Base-by-base conservation (phyloP, 2,888 invertebrate genomes). In the Pediacus dermestoides region DNA sequence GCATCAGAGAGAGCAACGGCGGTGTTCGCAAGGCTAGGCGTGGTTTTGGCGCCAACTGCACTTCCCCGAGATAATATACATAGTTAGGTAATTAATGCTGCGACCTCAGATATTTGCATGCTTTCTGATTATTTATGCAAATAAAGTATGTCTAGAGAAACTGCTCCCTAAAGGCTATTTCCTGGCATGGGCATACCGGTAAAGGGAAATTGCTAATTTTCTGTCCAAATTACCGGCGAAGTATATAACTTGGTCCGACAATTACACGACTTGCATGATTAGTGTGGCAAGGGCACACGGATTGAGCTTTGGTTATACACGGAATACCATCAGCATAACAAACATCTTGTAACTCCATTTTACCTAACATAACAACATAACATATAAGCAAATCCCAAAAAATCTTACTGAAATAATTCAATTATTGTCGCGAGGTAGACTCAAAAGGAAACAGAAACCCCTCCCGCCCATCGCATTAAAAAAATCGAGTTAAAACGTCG, bases 41-140 rank as follows among this genome's bases (percentile, higher is more conserved):
- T 57, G 46, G 43, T 43, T 55, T 53, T 54, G 55, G 56, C 60
- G 56, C 58, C 58, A 58, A 60, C 55, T 61, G 58, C 59, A 60
- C 58, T 52, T 54, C 48, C 55, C 58, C 52, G 49, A 57, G 55
- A 61, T 60, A 63, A 61, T 63, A 60, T 61, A 60, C 61, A 60
- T 60, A 58, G 61, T 58, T 60, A 63, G 64, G 67, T 67, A 67
- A 68, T 69, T 69, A 68, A 69, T 67, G 63, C 67, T 57, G 55
- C 62, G 66, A 67, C 66, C 65, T 64, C 57, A 51, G 57, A 55
- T 57, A 68, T 68, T 68, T 69, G 69, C 68, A 69, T 67, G 60
- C 61, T 58, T 63, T 64, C 64, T 62, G 66, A 69, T 68, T 70
- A 69, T 67, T 69, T 69, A 70, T 70, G 69, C 64, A 69, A 69